phyloP scores from a whole-genome alignment of 2,888 invertebrate species.

The Dolomedes plantarius region DNA sequence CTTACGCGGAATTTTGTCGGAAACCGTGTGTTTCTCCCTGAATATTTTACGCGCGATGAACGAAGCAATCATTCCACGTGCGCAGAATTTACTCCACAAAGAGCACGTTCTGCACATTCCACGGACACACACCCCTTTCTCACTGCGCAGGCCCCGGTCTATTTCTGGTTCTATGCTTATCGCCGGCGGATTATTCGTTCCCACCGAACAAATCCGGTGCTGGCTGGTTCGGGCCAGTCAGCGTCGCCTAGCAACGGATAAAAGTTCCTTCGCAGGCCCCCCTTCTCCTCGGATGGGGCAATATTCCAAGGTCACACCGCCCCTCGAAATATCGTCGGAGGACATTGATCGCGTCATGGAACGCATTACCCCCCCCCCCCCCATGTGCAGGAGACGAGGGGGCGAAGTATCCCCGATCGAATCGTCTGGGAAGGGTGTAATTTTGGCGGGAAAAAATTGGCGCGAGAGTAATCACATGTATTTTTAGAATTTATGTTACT shows the following conservation, averaged over 20 bases:
- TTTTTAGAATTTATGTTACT: too few species aligned
- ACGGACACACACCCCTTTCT: not conserved
- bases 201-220: conserved; percentile 7
- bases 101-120: not conserved
- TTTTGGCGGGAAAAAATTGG: not conserved
- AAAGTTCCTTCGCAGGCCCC: not conserved
- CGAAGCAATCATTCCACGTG: too few species aligned
- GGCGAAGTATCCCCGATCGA: not conserved
- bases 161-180: not conserved
- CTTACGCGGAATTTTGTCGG: too few species aligned
- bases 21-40: too few species aligned
- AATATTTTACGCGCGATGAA: too few species aligned
- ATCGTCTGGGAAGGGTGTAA: not conserved
- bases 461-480: too few species aligned
- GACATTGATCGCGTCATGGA: conserved; percentile 6
- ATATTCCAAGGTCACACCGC: not conserved
- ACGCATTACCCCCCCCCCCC: not conserved
- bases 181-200: not conserved
- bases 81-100: not conserved
- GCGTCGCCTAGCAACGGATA: not conserved
- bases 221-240: not conserved
- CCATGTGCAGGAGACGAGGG: not conserved
- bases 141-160: not conserved
- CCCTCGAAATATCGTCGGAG: not conserved
- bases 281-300: not conserved